These are phyloP conservation scores for Stichodactyla helianthus DNA, from an alignment of 64 coral and sea anemone species.

Conservation along the genomic window DNA sequence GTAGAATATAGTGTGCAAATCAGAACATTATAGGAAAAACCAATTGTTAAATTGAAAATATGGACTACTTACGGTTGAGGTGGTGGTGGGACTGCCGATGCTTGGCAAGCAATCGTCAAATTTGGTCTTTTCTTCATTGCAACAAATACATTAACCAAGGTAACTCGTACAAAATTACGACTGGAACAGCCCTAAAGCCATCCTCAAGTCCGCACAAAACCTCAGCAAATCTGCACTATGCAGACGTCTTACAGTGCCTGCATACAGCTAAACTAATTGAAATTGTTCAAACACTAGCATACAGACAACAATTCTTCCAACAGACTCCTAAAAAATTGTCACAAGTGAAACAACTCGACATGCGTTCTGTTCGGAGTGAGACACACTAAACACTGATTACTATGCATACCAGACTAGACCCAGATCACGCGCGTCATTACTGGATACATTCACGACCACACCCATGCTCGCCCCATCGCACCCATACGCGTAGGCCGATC, in stretches of 20 bases:
- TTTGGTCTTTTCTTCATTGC: constrained; percentile 46
- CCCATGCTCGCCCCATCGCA: not conserved
- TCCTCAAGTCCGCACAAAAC: constrained; percentile 4
- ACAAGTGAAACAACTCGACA: constrained; percentile 25
- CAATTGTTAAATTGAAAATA: not conserved
- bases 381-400: constrained; percentile 15
- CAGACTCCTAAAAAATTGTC: not conserved
- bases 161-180: constrained; percentile 11
- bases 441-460: not conserved
- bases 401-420: constrained; percentile 21
- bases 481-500: constrained; percentile 11
- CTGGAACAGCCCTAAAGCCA: constrained; percentile 25
- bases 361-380: constrained; percentile 1
- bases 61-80: constrained; percentile 34
- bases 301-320: not conserved
- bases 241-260: not conserved
- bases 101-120: constrained; percentile 48
- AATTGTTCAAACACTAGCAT: constrained; percentile 2
- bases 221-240: not conserved
- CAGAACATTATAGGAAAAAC: not conserved
- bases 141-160: constrained; percentile 18
- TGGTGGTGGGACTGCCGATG: constrained; percentile 25
- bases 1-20: not conserved
- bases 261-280: constrained; percentile 17
- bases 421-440: not conserved